Conservation (phyloP, 2,888 invertebrate genomes). For the Drosophila limbata region DNA sequence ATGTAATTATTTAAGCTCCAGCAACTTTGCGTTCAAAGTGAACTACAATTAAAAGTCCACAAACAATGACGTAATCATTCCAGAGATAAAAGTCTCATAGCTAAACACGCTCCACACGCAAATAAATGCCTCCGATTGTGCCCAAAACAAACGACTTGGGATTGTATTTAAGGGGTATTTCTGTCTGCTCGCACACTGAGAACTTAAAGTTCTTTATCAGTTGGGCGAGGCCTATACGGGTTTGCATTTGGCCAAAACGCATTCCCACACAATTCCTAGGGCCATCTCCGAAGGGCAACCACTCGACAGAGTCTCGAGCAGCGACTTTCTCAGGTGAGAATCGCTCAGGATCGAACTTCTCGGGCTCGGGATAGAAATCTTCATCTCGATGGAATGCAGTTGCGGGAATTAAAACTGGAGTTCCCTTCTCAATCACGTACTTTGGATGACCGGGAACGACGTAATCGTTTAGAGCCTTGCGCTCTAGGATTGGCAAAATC, state of each 20-base stretch:
- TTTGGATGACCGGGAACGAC: background rate
- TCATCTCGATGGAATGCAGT: background rate
- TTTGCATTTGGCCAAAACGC: background rate
- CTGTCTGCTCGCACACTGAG: background rate
- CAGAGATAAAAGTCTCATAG: background rate
- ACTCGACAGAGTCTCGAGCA: background rate
- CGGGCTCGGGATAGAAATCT: background rate
- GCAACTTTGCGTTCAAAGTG: background rate
- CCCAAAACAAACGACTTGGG: background rate
- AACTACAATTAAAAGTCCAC: background rate
- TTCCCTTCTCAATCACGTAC: background rate
- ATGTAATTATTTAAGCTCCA: background rate
- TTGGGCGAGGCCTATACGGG: background rate
- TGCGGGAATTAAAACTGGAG: background rate
- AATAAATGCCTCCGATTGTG: background rate
- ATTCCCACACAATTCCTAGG: background rate
- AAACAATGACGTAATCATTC: background rate
- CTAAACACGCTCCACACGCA: background rate
- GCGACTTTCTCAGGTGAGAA: background rate
- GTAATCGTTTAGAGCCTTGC: background rate
- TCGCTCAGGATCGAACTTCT: background rate
- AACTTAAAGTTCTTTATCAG: background rate
- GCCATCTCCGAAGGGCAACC: background rate
- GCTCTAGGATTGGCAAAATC: background rate
- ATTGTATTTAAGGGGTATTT: background rate